Evolutionary conservation across 2,797 vertebrate species (phyloP), one percentile per base, ranked within the genome.

Genomic region (Etheostoma nigrum): DNA sequence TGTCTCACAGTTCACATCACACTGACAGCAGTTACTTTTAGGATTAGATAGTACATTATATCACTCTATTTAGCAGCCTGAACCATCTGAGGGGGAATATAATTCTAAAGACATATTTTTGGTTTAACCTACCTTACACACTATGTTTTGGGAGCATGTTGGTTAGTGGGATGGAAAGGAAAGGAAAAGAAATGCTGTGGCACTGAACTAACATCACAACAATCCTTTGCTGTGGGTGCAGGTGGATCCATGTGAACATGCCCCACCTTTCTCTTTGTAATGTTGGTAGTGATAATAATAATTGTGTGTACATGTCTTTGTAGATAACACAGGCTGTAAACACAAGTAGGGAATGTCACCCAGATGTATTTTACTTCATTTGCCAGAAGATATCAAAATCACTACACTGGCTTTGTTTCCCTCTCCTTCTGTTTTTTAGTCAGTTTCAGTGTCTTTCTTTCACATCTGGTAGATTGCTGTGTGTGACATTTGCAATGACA

Each of bases 251-350:
- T 27, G 4, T 23, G 55, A 25, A 33, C 36, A 9, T 40, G 14
- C 23, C 53, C 4, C 25, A 40, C 36, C 36, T 42, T 8, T 64
- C 59, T 67, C 12, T 40, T 40, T 48, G 27, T 33, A 2, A 30
- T 74, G 71, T 65, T 78, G 33, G 6, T 67, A 69, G 57, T 60
- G 51, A 40, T 40, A 3, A 40, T 40, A 4, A 12, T 40, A 40
- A 40, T 40, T 40, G 36, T 40, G 36, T 40, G 10, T 40, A 12
- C 25, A 23, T 53, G 21, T 53, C 12, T 54, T 23, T 16, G 23
- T 54, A 47, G 51, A 86, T 66, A 55, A 62, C 45, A 27, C 2
- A 1, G 61, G 12, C 49, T 67, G 21, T 76, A 76, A 76, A 59
- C 53, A 65, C 62, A 44, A 45, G 49, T 13, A 4, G 2, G 49